These are phyloP conservation scores for Standfussiana lucernea DNA, from an alignment of 2,888 invertebrate species.

Conservation along the genomic window DNA sequence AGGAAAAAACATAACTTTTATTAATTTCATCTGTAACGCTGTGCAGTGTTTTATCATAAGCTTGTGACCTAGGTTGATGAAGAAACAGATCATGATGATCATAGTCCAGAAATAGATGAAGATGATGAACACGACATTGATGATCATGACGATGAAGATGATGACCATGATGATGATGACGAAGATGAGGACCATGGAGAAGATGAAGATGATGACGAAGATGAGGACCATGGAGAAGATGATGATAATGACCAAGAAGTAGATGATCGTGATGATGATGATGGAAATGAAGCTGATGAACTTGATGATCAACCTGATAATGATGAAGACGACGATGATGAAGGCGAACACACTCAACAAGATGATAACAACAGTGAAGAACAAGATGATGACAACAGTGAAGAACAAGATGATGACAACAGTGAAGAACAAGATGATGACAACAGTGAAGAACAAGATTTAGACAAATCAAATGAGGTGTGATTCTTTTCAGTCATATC, in stretches of 20 bases:
- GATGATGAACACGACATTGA: slow-evolving; percentile 70
- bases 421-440: slow-evolving; percentile 74
- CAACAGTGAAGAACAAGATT: slow-evolving; percentile 70
- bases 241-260: slow-evolving; percentile 70
- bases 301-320: slow-evolving; percentile 67
- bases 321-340: slow-evolving; percentile 67
- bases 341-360: slow-evolving; percentile 65
- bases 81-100: slow-evolving; percentile 71
- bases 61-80: slow-evolving; percentile 75
- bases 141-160: slow-evolving; percentile 72
- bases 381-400: slow-evolving; percentile 70
- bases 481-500: slow-evolving; percentile 48
- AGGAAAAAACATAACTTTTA: not conserved
- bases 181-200: slow-evolving; percentile 63
- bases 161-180: slow-evolving; percentile 72
- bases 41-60: slow-evolving; percentile 33
- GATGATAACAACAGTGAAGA: slow-evolving; percentile 74
- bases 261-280: slow-evolving; percentile 72
- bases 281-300: slow-evolving; percentile 71
- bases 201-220: slow-evolving; percentile 63
- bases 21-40: not conserved
- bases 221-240: slow-evolving; percentile 70
- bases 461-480: slow-evolving; percentile 73
- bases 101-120: slow-evolving; percentile 69
- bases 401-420: slow-evolving; percentile 72